A percentile compares a stretch with the other conserved stretches of the same genome.
Conservation (phyloP, 2,888 invertebrate species). For the Trissolcus brochymenae region DNA sequence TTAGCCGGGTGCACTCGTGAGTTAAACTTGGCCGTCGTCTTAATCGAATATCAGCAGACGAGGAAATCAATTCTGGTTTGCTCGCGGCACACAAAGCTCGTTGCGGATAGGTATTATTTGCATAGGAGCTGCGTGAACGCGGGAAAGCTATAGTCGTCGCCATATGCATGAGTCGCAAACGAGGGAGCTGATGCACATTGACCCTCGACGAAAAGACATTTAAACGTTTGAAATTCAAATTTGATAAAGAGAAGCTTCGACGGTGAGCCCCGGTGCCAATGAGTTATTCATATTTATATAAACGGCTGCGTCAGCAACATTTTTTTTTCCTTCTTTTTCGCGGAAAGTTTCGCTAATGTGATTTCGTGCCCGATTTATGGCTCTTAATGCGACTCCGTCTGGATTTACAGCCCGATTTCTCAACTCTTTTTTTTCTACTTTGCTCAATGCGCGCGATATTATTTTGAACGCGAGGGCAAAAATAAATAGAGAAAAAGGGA, state of each 20-base stretch:
- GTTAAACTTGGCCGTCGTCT: conserved; percentile 31
- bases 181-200: conserved; percentile 40
- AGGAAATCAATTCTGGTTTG: conserved; percentile 34
- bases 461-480: too few species aligned
- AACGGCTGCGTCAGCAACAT: conserved; percentile 17
- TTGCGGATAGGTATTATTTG: conserved; percentile 23
- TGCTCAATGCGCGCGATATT: too few species aligned
- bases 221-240: conserved; percentile 46
- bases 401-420: conserved; percentile 21
- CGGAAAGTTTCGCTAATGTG: conserved; percentile 13
- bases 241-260: conserved; percentile 24
- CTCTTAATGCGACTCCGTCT: conserved; percentile 16
- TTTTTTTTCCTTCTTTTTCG: conserved; percentile 6
- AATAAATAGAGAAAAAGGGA: background rate
- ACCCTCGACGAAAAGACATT: conserved; percentile 50
- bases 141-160: conserved; percentile 4
- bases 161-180: conserved; percentile 41
- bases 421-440: background rate
- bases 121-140: conserved; percentile 20
- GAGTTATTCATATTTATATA: conserved; percentile 49
- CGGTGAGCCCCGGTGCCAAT: conserved; percentile 26
- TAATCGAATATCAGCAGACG: conserved; percentile 13
- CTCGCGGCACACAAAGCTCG: conserved; percentile 11
- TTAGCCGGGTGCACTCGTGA: conserved; percentile 8
- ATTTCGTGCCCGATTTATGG: conserved; percentile 26